Evolutionary conservation across 1,140 invertebrate genomes (phyloP).

Genomic region (Varroa destructor): DNA sequence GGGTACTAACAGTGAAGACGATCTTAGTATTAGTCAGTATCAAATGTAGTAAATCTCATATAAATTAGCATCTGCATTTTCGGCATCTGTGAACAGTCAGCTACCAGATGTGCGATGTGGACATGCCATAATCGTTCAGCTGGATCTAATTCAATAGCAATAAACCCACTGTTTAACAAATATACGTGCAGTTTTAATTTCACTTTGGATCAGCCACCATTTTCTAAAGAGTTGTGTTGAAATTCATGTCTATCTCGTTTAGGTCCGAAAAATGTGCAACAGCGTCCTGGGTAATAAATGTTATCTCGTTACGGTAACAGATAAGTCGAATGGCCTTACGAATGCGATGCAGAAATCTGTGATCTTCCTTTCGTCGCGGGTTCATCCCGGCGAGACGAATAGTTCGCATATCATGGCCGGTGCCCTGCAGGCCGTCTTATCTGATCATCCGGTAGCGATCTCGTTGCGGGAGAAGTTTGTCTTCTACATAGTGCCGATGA

Average conservation of each 20-base stretch:
- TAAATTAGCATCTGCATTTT: too few species aligned
- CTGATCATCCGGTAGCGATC: constrained; percentile 55
- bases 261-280: constrained; percentile 25
- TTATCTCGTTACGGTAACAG: constrained; percentile 15
- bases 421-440: constrained; percentile 62
- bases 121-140: too few species aligned
- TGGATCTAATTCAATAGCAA: too few species aligned
- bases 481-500: constrained; percentile 80
- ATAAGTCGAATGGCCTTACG: background rate
- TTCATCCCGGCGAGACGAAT: constrained; percentile 85
- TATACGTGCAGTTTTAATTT: too few species aligned
- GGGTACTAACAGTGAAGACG: too few species aligned
- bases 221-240: too few species aligned
- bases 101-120: too few species aligned
- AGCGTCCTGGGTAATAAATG: constrained; percentile 14
- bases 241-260: background rate
- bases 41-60: too few species aligned
- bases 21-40: too few species aligned
- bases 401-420: constrained; percentile 88
- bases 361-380: constrained; percentile 71
- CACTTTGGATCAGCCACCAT: too few species aligned
- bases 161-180: too few species aligned
- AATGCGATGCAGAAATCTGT: constrained; percentile 40
- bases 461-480: constrained; percentile 66
- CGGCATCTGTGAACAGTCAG: too few species aligned